Conservation (phyloP, 2,888 invertebrate genomes). For the Belgica antarctica region DNA sequence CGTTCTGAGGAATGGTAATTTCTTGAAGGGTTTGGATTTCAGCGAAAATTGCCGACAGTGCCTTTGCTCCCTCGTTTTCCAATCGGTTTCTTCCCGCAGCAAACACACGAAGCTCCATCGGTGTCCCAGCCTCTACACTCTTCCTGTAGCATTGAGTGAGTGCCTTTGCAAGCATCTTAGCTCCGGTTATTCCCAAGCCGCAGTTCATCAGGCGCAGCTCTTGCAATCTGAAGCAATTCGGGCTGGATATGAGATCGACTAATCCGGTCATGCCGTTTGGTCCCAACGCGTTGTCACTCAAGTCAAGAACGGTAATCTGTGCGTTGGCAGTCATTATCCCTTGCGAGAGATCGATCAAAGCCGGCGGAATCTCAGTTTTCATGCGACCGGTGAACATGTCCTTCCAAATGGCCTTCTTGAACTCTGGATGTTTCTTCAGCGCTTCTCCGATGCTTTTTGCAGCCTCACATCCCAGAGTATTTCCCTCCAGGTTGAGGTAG, state of each 20-base stretch:
- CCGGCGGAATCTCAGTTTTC: conserved; percentile 92
- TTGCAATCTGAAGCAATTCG: conserved; percentile 76
- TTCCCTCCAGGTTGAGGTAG: conserved; percentile 83
- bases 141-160: conserved; percentile 68
- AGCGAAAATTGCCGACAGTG: conserved; percentile 79
- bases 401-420: conserved; percentile 84
- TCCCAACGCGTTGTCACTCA: conserved; percentile 97
- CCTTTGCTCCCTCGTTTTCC: conserved; percentile 89
- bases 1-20: conserved; percentile 94
- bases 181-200: conserved; percentile 89
- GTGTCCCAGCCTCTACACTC: conserved; percentile 64
- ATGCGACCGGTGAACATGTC: conserved; percentile 96
- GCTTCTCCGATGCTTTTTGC: conserved; percentile 80
- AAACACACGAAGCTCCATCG: conserved; percentile 76
- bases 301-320: conserved; percentile 76
- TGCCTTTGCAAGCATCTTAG: conserved; percentile 75
- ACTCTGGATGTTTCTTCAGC: conserved; percentile 72
- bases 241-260: conserved; percentile 75
- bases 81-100: conserved; percentile 90
- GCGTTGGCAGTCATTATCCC: conserved; percentile 80
- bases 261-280: conserved; percentile 91
- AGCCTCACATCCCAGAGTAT: conserved; percentile 87
- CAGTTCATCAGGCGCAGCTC: conserved; percentile 89
- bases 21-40: conserved; percentile 80
- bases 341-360: conserved; percentile 73